phyloP scores from a whole-genome alignment of 1,140 invertebrate genomes.

The Tachypleus tridentatus region DNA sequence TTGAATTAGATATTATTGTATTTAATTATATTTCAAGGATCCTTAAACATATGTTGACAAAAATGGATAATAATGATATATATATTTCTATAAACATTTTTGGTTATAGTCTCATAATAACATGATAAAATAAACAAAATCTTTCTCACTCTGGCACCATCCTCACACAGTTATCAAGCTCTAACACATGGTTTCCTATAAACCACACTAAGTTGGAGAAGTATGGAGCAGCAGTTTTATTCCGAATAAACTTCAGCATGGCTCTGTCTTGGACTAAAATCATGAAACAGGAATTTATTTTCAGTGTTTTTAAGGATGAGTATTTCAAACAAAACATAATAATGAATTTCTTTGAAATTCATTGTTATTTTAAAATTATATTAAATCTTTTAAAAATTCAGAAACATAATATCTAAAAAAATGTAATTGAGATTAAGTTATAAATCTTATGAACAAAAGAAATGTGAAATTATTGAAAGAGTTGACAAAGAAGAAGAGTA shows the following conservation, averaged over 20 bases:
- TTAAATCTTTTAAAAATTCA: not conserved
- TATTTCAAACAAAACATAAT: no score
- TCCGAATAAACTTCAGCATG: constrained; percentile 90
- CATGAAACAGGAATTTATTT: constrained; percentile 9
- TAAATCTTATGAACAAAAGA: no score
- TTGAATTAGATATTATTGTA: not conserved
- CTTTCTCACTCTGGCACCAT: constrained; percentile 80
- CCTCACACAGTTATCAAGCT: constrained; percentile 86
- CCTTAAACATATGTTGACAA: not conserved
- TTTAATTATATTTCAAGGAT: constrained; percentile 1
- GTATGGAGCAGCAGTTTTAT: constrained; percentile 91
- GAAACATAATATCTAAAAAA: not conserved
- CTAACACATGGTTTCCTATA: constrained; percentile 94
- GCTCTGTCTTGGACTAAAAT: constrained; percentile 77
- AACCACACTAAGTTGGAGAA: constrained; percentile 99
- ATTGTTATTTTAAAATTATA: no score
- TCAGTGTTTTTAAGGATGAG: no score
- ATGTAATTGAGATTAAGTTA: no score
- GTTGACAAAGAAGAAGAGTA: no score
- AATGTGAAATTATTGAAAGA: no score
- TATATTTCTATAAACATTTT: constrained; percentile 1
- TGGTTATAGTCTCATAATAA: no score
- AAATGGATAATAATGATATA: constrained; percentile 5
- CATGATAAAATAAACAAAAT: constrained; percentile 7
- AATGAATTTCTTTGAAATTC: no score